These are phyloP conservation scores for human DNA, from an alignment of 2,113 vertebrate genomes.

Conservation along the genomic window DNA sequence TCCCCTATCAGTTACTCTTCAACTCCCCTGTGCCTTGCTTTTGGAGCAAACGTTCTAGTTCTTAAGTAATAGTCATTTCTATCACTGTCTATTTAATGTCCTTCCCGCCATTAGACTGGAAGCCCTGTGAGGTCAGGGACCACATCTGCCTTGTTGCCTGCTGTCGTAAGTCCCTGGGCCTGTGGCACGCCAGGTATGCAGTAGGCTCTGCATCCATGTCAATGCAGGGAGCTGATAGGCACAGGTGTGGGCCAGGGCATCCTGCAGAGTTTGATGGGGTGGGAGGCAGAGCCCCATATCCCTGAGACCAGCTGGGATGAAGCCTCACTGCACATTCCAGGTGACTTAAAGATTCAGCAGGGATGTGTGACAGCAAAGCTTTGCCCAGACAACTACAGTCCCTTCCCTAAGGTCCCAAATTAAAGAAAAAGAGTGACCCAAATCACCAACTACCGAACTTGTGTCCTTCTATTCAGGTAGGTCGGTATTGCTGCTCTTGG, in stretches of 20 bases:
- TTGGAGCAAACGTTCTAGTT: fast-evolving
- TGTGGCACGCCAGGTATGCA: not conserved
- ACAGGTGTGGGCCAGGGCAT: too few species aligned
- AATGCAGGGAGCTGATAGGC: not conserved
- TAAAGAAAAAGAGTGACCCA: not conserved
- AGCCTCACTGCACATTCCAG: not conserved
- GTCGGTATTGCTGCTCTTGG: too few species aligned
- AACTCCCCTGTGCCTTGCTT: not conserved
- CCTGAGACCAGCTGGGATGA: not conserved
- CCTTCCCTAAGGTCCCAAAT: not conserved
- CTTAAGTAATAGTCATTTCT: not conserved
- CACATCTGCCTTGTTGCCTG: not conserved
- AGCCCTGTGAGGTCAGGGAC: not conserved
- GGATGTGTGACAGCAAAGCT: not conserved
- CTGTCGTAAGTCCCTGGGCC: not conserved
- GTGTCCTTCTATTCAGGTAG: not conserved
- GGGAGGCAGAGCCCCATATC: not conserved
- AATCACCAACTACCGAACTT: not conserved
- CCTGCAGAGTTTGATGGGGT: not conserved
- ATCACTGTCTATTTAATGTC: too few species aligned
- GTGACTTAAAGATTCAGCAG: not conserved
- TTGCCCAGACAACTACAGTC: not conserved
- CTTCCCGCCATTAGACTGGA: not conserved
- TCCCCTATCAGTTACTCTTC: not conserved
- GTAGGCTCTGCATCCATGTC: not conserved